Evolutionary conservation across 2,113 vertebrate species (phyloP), one percentile per base, ranked within the genome.

Genomic region (Neolamprologus falcicula): DNA sequence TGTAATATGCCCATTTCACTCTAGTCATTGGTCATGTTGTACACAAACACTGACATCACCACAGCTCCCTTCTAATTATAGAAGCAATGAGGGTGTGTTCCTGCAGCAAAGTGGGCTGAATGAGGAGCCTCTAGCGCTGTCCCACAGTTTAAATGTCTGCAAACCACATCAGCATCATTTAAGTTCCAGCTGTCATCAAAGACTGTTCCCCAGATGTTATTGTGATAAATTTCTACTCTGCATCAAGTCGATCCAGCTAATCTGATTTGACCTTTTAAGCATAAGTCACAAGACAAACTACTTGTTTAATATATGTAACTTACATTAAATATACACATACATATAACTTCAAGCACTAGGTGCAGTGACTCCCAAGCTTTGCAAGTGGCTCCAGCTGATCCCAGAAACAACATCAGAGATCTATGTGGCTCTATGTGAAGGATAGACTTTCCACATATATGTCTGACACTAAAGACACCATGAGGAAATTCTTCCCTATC

Each of bases 221-320:
- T 42, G 66, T 71, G 13, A 42, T 42, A 71, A 42, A 71, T 42
- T 71, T 71, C 37, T 16, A 71, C 37, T 71, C 66, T 71, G n/a
- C 66, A 71, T 42, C 7, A 6, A 71, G 37, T 42, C 1, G 0
- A 71, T 71, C 66, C 37, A 71, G 35, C 37, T 71, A 71, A 71
- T 71, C 37, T 42, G 37, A 71, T 24, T 35, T 13, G n/a, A 42
- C 7, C 35, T 71, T 14, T 37, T 21, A 42, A 24, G n/a, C 12
- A 71, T 0, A 71, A 16, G 12, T 24, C 37, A 71, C 8, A 13
- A 71, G n/a, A 9, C 7, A 71, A 63, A 63, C 59, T 35, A 19
- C 16, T 16, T 42, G 0, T 71, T 71, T 71, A 42, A 71, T 71
- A 71, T 71, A 11, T 63, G 5, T 33, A 19, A 33, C 59, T 63